Conservation (phyloP, 2,113 vertebrate species). For the Delphinus delphis region DNA sequence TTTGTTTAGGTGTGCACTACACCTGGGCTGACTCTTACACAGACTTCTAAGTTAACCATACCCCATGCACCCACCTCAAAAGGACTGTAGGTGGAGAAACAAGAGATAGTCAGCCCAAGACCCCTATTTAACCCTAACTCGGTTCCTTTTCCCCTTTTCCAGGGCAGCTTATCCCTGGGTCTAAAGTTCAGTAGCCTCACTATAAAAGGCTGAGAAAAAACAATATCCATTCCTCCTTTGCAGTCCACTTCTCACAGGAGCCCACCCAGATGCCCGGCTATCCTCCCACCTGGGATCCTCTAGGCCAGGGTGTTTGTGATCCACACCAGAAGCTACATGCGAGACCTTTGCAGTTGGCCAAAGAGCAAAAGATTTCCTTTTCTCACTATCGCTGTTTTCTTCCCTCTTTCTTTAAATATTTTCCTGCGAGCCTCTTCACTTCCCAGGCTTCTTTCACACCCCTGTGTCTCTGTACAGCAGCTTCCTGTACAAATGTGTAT, state of each 20-base stretch:
- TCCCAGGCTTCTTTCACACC: neutral
- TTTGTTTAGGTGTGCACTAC: conserved; percentile 34
- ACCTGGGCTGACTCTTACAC: conserved; percentile 30
- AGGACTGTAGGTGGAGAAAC: neutral
- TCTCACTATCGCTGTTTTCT: neutral
- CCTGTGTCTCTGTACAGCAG: neutral
- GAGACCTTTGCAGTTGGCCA: neutral
- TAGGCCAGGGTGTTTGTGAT: neutral
- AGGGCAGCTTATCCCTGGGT: neutral
- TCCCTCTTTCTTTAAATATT: neutral
- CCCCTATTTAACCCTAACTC: neutral
- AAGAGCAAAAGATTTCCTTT: neutral
- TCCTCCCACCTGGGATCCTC: neutral
- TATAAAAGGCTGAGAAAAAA: neutral
- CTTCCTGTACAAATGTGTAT: conserved; percentile 10
- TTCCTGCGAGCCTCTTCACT: neutral
- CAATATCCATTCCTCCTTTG: neutral
- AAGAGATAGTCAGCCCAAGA: neutral
- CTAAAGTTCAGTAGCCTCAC: neutral
- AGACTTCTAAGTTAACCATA: conserved; percentile 19
- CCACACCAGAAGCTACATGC: neutral
- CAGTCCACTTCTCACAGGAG: neutral
- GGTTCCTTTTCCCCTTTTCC: neutral
- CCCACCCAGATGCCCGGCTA: neutral
- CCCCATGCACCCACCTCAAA: neutral